Evolutionary conservation across 2,113 vertebrate genomes (phyloP).

Genomic region (Tylochromis polylepis): DNA sequence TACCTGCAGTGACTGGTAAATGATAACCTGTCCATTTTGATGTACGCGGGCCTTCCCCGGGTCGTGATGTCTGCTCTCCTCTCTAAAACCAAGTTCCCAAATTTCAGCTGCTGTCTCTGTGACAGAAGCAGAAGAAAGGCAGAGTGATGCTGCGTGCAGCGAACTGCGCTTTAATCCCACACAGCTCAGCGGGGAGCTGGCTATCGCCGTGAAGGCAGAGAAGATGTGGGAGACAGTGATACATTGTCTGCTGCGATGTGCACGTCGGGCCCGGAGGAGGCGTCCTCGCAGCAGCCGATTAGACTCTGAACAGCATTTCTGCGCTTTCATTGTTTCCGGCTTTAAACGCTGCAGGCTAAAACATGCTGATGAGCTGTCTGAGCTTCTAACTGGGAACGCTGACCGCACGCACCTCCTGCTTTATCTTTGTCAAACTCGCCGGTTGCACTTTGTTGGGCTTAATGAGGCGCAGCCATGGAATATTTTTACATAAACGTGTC

Average conservation of each 20-base stretch:
- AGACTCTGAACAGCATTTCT: not conserved
- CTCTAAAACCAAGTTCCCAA: constrained; percentile 19
- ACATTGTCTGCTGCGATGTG: not conserved
- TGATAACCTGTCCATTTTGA: not conserved
- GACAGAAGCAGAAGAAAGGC: not conserved
- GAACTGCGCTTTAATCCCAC: constrained; percentile 21
- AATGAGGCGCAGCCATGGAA: not conserved
- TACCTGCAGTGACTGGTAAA: not conserved
- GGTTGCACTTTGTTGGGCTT: not conserved
- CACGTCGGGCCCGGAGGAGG: not conserved
- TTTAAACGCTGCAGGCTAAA: not conserved
- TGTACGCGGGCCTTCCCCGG: not conserved
- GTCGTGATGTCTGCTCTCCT: not conserved
- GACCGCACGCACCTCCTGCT: not conserved
- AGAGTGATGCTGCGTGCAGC: not conserved
- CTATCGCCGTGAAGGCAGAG: not conserved
- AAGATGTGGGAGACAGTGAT: not conserved
- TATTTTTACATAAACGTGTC: not conserved
- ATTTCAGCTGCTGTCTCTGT: constrained; percentile 45
- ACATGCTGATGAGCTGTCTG: not conserved
- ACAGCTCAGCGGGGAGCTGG: not conserved
- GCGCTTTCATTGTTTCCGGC: not conserved
- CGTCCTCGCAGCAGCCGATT: not conserved
- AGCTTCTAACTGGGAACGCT: not conserved
- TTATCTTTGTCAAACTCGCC: not conserved